Evolutionary conservation across 92 coral and sea anemone species (phyloP).

Genomic region (Desmophyllum pertusum): DNA sequence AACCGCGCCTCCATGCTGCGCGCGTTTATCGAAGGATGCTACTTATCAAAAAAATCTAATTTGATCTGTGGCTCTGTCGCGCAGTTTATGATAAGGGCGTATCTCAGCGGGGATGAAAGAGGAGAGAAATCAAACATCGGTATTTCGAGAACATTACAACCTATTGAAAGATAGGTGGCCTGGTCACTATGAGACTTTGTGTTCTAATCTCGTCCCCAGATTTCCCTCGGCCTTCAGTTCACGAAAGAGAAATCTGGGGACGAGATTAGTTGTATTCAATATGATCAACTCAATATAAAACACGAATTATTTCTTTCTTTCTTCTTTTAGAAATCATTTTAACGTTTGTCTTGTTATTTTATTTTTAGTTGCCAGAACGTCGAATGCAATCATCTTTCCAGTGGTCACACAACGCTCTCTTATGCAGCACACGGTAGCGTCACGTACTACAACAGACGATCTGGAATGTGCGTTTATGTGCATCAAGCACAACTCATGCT

Average conservation of each 20-base stretch:
- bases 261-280: too few relatives aligned
- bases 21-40: too few relatives aligned
- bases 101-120: not conserved
- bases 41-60: too few relatives aligned
- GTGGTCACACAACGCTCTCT: constrained; percentile 31
- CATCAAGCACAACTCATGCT: constrained; percentile 33
- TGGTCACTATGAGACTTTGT: not conserved
- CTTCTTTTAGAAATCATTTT: not conserved
- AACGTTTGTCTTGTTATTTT: not conserved
- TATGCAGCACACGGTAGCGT: constrained; percentile 15
- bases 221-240: too few relatives aligned
- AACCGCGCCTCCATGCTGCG: too few relatives aligned
- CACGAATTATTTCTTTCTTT: not conserved
- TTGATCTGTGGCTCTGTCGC: not conserved
- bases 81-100: not conserved
- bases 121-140: not conserved
- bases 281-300: not conserved
- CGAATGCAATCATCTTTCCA: constrained; percentile 20
- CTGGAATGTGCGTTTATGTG: constrained; percentile 31
- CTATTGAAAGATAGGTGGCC: not conserved
- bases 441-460: constrained; percentile 26
- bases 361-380: constrained; percentile 24
- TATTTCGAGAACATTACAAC: not conserved
- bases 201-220: not conserved
- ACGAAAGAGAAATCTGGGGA: too few relatives aligned